Percentiles rank a stretch among this genome's conserved stretches.
Evolutionary conservation across 2,888 invertebrate genomes (phyloP).

Genomic region (Marronus borbonicus): DNA sequence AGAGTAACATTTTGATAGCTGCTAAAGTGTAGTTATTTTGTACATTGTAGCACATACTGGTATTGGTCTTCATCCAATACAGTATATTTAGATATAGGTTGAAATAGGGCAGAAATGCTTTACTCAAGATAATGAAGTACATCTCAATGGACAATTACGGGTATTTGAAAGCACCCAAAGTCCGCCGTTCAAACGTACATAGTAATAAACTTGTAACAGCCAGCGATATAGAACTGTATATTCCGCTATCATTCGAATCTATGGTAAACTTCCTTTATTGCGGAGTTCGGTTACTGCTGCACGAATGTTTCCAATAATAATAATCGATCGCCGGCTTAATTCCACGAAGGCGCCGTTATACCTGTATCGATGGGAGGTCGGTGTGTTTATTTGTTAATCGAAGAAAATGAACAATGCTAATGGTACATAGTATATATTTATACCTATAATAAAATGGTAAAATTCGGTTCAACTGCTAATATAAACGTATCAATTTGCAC

Average conservation of each 20-base stretch:
- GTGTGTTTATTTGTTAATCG: constrained; percentile 22
- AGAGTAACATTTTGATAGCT: background rate
- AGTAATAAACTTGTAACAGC: constrained; percentile 20
- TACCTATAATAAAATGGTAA: constrained; percentile 6
- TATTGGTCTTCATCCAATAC: no score
- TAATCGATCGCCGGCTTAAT: constrained; percentile 37
- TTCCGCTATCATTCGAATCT: constrained; percentile 16
- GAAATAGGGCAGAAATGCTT: background rate
- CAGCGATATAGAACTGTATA: constrained; percentile 14
- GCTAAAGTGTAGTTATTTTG: background rate
- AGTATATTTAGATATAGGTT: no score
- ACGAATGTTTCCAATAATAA: constrained; percentile 23
- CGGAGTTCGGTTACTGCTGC: constrained; percentile 27
- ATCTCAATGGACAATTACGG: background rate
- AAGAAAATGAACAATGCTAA: constrained; percentile 15
- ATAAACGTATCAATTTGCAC: constrained; percentile 9
- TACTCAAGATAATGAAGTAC: background rate
- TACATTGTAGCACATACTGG: no score
- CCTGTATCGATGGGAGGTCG: background rate
- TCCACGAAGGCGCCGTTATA: constrained; percentile 18
- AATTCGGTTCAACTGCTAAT: constrained; percentile 1
- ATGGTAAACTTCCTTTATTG: constrained; percentile 39
- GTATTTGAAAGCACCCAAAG: background rate
- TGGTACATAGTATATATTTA: background rate
- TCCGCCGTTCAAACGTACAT: background rate